Percentiles rank a stretch among this genome's conserved stretches.
These are phyloP conservation scores for Stercorarius parasiticus DNA, from an alignment of 2,113 vertebrate species.

Conservation along the genomic window DNA sequence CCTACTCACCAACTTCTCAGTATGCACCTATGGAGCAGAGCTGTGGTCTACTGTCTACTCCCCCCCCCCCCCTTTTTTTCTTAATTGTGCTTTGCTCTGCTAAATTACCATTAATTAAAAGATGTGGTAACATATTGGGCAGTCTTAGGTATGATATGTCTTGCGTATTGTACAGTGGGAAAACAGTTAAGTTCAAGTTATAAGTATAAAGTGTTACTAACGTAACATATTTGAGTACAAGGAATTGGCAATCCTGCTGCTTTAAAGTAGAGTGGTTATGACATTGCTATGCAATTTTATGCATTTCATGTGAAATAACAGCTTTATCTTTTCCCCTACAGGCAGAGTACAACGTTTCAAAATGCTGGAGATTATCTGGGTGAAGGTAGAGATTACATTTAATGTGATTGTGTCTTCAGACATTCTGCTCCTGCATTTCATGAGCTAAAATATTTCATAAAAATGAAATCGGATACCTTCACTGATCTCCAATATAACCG, in stretches of 20 bases:
- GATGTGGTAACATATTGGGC: neutral
- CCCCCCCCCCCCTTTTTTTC: too few species aligned
- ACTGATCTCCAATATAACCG: neutral
- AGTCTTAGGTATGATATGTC: neutral
- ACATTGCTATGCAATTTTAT: neutral
- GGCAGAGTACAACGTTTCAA: constrained; percentile 54
- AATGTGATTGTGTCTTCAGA: constrained; percentile 45
- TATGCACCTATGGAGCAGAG: neutral
- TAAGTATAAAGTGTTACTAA: neutral
- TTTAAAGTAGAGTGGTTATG: neutral
- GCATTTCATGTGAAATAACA: constrained; percentile 39
- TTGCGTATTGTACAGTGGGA: neutral
- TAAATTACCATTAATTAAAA: neutral
- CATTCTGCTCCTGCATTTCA: constrained; percentile 45
- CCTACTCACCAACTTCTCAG: neutral
- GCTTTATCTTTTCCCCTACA: constrained; percentile 21
- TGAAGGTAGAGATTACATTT: constrained; percentile 55
- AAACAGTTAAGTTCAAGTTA: neutral
- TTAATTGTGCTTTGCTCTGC: neutral
- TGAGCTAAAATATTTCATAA: constrained; percentile 37
- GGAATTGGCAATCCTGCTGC: neutral
- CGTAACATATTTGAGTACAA: neutral
- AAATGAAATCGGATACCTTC: constrained; percentile 38
- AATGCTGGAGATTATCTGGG: constrained; percentile 65
- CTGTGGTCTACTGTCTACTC: neutral